These are phyloP conservation scores for Acyrthosiphon pisum DNA, from an alignment of 1,140 invertebrate species.

Conservation along the genomic window DNA sequence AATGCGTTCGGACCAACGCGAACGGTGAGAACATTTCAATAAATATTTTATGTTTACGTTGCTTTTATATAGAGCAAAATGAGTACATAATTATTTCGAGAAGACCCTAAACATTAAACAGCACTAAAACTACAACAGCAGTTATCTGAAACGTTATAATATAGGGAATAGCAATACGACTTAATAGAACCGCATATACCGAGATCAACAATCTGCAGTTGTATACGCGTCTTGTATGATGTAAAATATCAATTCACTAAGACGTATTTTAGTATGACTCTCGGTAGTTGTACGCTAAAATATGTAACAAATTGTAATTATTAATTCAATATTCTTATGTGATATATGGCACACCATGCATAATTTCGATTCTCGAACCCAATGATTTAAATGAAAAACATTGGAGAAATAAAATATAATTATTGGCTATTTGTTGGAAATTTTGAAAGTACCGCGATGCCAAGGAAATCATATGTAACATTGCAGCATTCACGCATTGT, in stretches of 20 bases:
- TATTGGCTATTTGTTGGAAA: background rate
- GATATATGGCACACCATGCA: background rate
- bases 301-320: background rate
- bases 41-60: constrained; percentile 14
- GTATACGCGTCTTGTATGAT: background rate
- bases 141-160: background rate
- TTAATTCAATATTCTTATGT: background rate
- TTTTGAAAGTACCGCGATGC: background rate
- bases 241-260: background rate
- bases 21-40: constrained; percentile 9
- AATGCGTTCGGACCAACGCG: background rate
- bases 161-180: background rate
- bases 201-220: background rate
- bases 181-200: background rate
- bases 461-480: background rate
- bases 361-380: background rate
- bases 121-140: background rate
- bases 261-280: no score
- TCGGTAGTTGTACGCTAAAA: background rate
- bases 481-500: background rate
- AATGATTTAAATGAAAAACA: background rate
- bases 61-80: background rate
- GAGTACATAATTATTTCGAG: background rate
- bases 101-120: background rate
- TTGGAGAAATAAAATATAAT: background rate